A percentile compares a stretch with the other conserved stretches of the same genome.
Conservation (phyloP, 2,113 vertebrate genomes). For the Chloebia gouldiae region DNA sequence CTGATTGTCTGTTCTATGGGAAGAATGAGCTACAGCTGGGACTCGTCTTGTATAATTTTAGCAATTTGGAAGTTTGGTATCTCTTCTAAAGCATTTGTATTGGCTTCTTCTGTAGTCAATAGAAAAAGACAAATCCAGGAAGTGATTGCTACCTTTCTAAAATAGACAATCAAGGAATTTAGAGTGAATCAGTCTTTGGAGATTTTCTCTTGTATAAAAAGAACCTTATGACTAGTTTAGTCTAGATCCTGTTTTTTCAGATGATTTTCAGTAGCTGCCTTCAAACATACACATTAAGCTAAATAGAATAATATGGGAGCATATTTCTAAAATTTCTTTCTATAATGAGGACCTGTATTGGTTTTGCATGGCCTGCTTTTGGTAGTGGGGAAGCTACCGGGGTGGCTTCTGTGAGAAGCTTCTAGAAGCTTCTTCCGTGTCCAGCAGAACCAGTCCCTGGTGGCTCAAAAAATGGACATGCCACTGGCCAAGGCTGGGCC, state of each 20-base stretch:
- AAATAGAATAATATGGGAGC: not conserved
- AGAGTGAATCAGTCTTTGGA: not conserved
- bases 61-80: slow-evolving; percentile 6
- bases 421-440: not conserved
- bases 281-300: not conserved
- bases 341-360: not conserved
- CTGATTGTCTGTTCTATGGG: not conserved
- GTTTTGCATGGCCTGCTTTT: not conserved
- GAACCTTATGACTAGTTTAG: not conserved
- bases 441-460: not conserved
- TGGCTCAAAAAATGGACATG: not conserved
- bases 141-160: slow-evolving; percentile 35
- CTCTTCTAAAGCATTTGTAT: slow-evolving; percentile 27
- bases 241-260: not conserved
- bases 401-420: not conserved
- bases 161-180: slow-evolving; percentile 4
- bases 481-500: not conserved
- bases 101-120: not conserved
- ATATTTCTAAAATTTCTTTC: not conserved
- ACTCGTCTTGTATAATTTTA: slow-evolving; percentile 42
- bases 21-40: not conserved
- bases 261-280: not conserved
- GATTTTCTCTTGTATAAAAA: not conserved
- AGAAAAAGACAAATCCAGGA: not conserved
- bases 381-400: not conserved